Conservation (phyloP, 2,797 vertebrate species). For the Cichlasoma orientale region DNA sequence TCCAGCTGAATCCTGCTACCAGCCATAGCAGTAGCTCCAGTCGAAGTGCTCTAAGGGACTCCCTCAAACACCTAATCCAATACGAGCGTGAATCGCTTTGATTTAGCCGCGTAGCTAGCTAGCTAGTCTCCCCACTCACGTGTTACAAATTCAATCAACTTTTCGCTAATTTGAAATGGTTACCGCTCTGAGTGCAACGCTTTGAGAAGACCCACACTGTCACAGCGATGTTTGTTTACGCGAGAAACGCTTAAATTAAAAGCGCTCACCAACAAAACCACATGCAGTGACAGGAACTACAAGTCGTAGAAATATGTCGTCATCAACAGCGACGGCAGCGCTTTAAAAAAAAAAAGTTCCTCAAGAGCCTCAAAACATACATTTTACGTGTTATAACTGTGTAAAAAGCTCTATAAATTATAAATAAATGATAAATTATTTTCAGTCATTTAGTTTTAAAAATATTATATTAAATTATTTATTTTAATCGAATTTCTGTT, state of each 20-base stretch:
- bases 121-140: constrained; percentile 12
- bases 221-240: rapidly evolving
- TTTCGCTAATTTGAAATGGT: background rate
- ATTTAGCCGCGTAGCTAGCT: constrained; percentile 56
- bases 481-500: background rate
- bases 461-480: no score
- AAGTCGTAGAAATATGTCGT: constrained; percentile 68
- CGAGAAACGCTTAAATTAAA: background rate
- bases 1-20: constrained; percentile 82
- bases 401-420: background rate
- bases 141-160: background rate
- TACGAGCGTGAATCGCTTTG: background rate
- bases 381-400: background rate
- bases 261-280: background rate
- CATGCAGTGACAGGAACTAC: constrained; percentile 41
- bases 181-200: background rate
- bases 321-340: constrained; percentile 19
- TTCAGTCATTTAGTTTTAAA: no score
- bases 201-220: rapidly evolving
- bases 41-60: background rate
- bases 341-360: background rate
- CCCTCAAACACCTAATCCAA: background rate
- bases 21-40: constrained; percentile 26
- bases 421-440: background rate
- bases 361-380: background rate